phyloP scores from a whole-genome alignment of 2,113 vertebrate genomes.

The Barnardius zonarius region DNA sequence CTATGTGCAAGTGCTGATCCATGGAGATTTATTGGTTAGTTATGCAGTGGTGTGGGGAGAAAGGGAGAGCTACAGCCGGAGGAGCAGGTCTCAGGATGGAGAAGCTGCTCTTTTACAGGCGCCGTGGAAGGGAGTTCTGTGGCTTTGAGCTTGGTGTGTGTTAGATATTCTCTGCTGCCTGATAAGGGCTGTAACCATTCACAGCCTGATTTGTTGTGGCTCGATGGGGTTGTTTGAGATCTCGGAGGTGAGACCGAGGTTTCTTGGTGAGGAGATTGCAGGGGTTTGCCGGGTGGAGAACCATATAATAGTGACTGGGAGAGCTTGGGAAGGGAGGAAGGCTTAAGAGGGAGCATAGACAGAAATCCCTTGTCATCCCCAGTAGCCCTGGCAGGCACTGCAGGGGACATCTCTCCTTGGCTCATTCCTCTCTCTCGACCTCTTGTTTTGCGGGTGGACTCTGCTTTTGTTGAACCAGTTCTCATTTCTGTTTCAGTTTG shows the following conservation, averaged over 20 bases:
- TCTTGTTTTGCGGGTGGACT: background rate
- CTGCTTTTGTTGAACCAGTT: background rate
- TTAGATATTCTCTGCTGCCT: accelerated
- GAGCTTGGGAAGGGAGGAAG: background rate
- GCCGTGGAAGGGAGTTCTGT: background rate
- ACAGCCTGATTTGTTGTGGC: accelerated
- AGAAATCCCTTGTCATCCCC: background rate
- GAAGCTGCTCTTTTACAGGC: background rate
- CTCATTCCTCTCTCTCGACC: background rate
- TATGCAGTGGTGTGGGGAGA: background rate
- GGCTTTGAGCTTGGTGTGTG: background rate
- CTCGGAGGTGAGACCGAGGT: accelerated
- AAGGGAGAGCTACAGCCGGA: background rate
- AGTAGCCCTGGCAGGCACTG: background rate
- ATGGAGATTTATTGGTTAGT: background rate
- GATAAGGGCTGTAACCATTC: accelerated
- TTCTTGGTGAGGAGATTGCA: background rate
- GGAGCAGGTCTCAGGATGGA: background rate
- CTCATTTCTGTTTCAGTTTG: background rate
- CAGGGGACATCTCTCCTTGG: background rate
- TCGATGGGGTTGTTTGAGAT: background rate
- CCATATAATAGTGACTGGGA: background rate
- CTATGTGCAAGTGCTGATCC: accelerated
- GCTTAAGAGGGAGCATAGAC: background rate
- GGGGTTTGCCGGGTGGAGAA: background rate